Conservation (phyloP, 2,113 vertebrate genomes). For the Pseudorhombus dupliciocellatus region DNA sequence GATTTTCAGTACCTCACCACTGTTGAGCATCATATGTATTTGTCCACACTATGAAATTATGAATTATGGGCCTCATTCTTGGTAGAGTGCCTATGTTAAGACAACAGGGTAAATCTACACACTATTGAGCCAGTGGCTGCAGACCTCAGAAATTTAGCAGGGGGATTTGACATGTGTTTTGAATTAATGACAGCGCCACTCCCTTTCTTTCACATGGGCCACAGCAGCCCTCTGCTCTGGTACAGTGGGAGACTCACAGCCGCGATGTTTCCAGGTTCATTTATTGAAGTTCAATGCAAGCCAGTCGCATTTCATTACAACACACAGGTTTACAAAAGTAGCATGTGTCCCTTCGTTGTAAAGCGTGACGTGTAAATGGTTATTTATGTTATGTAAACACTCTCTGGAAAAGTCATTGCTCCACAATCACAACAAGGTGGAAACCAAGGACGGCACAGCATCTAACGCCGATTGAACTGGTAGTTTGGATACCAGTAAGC, state of each 20-base stretch:
- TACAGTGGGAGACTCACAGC: slow-evolving; percentile 21
- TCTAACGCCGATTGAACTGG: not conserved
- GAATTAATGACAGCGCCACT: slow-evolving; percentile 46
- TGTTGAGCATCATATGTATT: not conserved
- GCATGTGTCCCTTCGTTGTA: slow-evolving; percentile 25
- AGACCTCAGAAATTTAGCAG: slow-evolving; percentile 43
- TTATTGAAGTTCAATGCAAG: slow-evolving; percentile 78
- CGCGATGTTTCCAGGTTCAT: slow-evolving; percentile 23
- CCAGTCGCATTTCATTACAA: slow-evolving; percentile 78
- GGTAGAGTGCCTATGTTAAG: slow-evolving; percentile 8
- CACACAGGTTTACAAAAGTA: slow-evolving; percentile 53
- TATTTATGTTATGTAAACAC: slow-evolving; percentile 22
- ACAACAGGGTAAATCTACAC: slow-evolving; percentile 30
- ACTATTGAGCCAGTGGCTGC: slow-evolving; percentile 20
- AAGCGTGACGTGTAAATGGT: slow-evolving; percentile 25
- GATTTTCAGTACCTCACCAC: not conserved
- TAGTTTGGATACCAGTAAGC: not conserved
- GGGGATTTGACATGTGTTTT: slow-evolving; percentile 59
- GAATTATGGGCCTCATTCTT: slow-evolving; percentile 13
- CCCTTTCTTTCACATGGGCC: slow-evolving; percentile 30
- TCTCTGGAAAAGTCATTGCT: not conserved
- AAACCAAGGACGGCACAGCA: not conserved
- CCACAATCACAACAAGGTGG: not conserved
- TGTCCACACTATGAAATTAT: not conserved
- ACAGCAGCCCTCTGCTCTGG: slow-evolving; percentile 21